Base-by-base conservation (phyloP, 2,888 invertebrate genomes). In the Aromia moschata region DNA sequence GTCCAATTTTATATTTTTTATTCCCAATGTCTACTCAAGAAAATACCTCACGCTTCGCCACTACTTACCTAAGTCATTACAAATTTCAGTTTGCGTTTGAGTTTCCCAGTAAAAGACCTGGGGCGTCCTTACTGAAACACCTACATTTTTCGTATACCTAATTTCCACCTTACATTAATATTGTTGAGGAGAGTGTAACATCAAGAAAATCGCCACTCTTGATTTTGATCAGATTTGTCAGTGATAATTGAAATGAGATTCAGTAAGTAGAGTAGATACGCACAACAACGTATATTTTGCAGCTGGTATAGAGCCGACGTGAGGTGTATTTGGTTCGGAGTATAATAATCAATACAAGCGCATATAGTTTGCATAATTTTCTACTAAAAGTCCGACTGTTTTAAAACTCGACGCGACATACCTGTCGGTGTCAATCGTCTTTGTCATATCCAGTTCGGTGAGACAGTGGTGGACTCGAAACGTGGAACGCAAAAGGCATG, bases 341-440 rank as follows among this genome's bases (percentile, higher is more conserved):
- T 36, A 36, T 47, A 47, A 56, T 47, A 56, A 56, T 56, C 56
- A 47, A 56, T 56, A 56, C 47, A 47, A 47, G 56, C 18, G 56
- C 46, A 56, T 47, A 55, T 60, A 62, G 57, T 65, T 65, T 65
- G 62, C 64, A 65, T 65, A 65, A 65, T 65, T 65, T 56, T 51
- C 30, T 57, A 58, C 49, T 65, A 62, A 65, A 60, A 44, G 60
- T 65, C 62, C 58, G 51, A 56, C 60, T 56, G 58, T 65, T 65
- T 62, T 60, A 58, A 49, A 62, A 54, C 51, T 56, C 49, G 51
- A 47, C 56, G 58, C 54, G 31, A 55, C 61, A 54, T 62, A 58
- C 55, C 49, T 57, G 59, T 65, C 62, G 57, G 53, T 62, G 62
- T 65, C 65, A 60, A 65, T 65, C 62, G 58, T 49, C 55, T 49